Base-by-base conservation (phyloP, 2,113 vertebrate genomes). In the Sinosuthora webbiana region DNA sequence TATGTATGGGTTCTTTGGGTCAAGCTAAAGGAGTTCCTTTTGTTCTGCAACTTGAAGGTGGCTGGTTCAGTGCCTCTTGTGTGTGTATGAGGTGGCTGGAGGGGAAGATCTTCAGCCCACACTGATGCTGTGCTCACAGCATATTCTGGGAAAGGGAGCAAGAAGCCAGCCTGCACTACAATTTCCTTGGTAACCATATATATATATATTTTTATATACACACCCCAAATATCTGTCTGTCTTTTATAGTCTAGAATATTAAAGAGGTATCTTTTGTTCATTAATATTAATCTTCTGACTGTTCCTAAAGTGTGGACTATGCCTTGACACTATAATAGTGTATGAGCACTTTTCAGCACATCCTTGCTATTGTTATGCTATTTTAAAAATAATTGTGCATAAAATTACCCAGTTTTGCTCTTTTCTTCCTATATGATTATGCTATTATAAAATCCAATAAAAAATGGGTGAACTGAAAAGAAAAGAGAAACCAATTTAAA, bases 401-500 rank as follows among this genome's bases (percentile, higher is more conserved):
- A 91, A 90, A 95, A 97, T 94, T 95, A 91, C 55, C 33, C 33
- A 53, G 35, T 95, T 95, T 95, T 73, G 30, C 23, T 74, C 49
- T 68, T 71, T 81, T 91, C 83, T 93, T 70, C 11, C n/a, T 77
- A 55, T n/a, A 49, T 83, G 47, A 60, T 83, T 87, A 81, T 89
- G 44, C 21, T 83, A 65, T 89, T 95, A 85, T 70, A 96, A 96
- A 95, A 94, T 68, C 53, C 53, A 83, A 41, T 90, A 50, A 92
- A 88, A 94, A 93, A 53, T 53, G 28, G 14, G 25, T 90, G 50
- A 93, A 73, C 53, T 52, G 70, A 92, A 94, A 94, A 90, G 73
- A 79, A 90, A 93, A 94, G 35, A 97, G 50, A 89, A 84, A 89
- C 35, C 31, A 90, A 93, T 96, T 90, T 93, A 95, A 96, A 95